A percentile compares a stretch with the other conserved stretches of the same genome.
These are phyloP conservation scores for Pangasius sanitwongsei DNA, from an alignment of 2,797 vertebrate species.

Conservation along the genomic window DNA sequence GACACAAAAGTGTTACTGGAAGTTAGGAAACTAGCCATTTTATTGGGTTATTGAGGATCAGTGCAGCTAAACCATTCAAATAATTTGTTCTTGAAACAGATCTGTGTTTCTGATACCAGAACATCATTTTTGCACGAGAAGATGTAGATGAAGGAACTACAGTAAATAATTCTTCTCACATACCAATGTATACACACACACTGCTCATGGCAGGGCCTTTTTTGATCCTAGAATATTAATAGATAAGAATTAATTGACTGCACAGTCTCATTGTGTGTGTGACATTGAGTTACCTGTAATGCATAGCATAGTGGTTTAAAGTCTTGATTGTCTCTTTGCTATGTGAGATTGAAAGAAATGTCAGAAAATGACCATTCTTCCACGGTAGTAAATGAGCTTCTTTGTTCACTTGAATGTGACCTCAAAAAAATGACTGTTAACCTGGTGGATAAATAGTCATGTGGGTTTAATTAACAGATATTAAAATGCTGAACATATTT, in stretches of 20 bases:
- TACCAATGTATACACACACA: not conserved
- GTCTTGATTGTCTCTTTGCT: not conserved
- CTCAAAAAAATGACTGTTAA: not conserved
- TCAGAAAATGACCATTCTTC: not conserved
- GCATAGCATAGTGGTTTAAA: conserved; percentile 19
- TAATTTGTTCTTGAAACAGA: not conserved
- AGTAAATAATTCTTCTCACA: not conserved
- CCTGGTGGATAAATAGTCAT: not conserved
- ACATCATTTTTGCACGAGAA: not conserved
- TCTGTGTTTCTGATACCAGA: not conserved
- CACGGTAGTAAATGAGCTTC: not conserved
- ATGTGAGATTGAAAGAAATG: not conserved
- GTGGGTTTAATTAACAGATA: not conserved
- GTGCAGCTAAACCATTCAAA: not conserved
- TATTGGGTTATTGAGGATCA: not conserved
- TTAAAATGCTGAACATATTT: not conserved
- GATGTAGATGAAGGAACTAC: not conserved
- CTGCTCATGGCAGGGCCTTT: not conserved
- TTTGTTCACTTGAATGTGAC: not conserved
- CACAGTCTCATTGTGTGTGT: conserved; percentile 5
- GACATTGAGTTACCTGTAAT: conserved; percentile 8
- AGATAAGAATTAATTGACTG: conserved; percentile 41
- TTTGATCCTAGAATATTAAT: conserved; percentile 5
- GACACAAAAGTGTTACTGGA: not conserved
- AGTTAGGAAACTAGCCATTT: not conserved